Conservation (phyloP, 2,888 invertebrate species). For the Dendrolimus pini region DNA sequence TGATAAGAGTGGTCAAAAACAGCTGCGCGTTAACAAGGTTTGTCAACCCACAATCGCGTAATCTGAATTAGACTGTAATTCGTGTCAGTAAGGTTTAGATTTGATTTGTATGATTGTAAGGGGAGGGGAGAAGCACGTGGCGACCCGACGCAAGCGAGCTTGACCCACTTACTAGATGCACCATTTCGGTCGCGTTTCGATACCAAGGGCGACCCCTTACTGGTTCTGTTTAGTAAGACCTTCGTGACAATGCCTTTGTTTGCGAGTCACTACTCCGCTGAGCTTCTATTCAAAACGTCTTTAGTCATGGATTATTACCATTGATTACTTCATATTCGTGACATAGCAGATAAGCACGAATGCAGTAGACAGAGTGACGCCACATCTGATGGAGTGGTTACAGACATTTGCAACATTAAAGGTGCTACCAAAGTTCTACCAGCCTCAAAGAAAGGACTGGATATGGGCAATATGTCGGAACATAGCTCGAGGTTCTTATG, state of each 20-base stretch:
- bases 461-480: no score
- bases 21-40: slow-evolving; percentile 21
- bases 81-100: slow-evolving; percentile 21
- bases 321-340: no score
- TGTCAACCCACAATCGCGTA: slow-evolving; percentile 1
- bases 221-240: slow-evolving; percentile 27
- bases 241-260: slow-evolving; percentile 28
- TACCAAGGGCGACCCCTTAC: slow-evolving; percentile 54
- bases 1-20: slow-evolving; percentile 5
- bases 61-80: slow-evolving; percentile 29
- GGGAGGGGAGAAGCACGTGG: slow-evolving; percentile 52
- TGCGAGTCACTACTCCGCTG: background rate
- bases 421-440: no score
- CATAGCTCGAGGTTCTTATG: no score
- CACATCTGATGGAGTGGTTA: no score
- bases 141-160: slow-evolving; percentile 62
- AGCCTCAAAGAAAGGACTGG: no score
- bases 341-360: no score
- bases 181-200: slow-evolving; percentile 62
- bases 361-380: no score
- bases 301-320: no score
- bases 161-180: slow-evolving; percentile 71
- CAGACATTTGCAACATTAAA: no score
- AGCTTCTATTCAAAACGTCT: background rate
- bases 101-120: slow-evolving; percentile 19